These are phyloP conservation scores for Cydia splendana DNA, from an alignment of 1,140 invertebrate species.

Conservation along the genomic window DNA sequence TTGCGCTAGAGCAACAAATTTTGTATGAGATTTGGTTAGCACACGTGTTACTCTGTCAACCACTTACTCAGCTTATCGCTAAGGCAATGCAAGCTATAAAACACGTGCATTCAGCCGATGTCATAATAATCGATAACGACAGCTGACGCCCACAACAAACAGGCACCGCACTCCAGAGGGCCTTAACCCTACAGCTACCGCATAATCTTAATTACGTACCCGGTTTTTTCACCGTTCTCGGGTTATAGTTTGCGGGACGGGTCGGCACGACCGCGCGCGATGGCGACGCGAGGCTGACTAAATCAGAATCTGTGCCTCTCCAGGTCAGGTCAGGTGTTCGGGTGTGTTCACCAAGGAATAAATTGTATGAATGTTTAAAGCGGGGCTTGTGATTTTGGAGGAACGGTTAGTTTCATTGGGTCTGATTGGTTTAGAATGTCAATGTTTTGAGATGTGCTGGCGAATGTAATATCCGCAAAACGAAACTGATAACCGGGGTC, in stretches of 20 bases:
- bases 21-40: neutral
- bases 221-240: conserved; percentile 57
- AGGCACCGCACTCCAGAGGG: conserved; percentile 49
- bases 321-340: conserved; percentile 50
- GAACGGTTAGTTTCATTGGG: conserved; percentile 16
- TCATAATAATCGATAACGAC: conserved; percentile 23
- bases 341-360: conserved; percentile 39
- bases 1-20: neutral
- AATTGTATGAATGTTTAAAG: conserved; percentile 47
- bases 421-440: conserved; percentile 30
- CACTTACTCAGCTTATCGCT: conserved; percentile 11
- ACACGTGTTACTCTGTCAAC: neutral
- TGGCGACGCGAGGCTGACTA: conserved; percentile 53
- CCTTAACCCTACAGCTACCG: conserved; percentile 57
- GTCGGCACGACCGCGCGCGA: conserved; percentile 49
- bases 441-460: conserved; percentile 37
- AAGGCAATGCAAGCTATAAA: neutral
- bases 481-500: no score
- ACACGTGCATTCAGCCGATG: conserved; percentile 1
- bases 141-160: conserved; percentile 45
- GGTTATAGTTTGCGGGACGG: conserved; percentile 54
- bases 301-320: conserved; percentile 59
- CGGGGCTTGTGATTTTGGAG: conserved; percentile 36
- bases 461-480: neutral
- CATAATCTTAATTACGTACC: conserved; percentile 60